phyloP scores from a whole-genome alignment of 2,113 vertebrate species.

The Peromyscus californicus region DNA sequence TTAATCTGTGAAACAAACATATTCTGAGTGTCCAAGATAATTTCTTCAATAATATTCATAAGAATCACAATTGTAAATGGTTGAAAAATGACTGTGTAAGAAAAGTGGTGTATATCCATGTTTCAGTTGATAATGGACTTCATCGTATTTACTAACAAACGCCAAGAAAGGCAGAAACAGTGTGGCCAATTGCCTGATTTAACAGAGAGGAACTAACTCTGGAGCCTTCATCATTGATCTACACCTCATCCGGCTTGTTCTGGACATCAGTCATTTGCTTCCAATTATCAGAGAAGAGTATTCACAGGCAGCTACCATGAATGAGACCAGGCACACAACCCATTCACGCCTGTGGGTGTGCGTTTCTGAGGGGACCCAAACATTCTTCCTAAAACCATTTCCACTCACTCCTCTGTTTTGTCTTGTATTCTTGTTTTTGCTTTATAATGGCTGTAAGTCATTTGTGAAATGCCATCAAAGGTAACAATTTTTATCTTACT shows the following conservation, averaged over 20 bases:
- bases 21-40: neutral
- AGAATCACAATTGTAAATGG: neutral
- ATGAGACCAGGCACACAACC: neutral
- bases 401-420: neutral
- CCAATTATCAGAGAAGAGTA: neutral
- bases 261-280: neutral
- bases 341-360: neutral
- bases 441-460: neutral
- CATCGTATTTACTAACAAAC: neutral
- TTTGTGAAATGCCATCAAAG: neutral
- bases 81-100: neutral
- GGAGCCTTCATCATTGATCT: neutral
- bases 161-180: neutral
- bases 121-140: neutral
- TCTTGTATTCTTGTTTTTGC: neutral
- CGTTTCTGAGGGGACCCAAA: neutral
- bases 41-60: neutral
- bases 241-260: accelerated
- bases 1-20: neutral
- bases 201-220: neutral
- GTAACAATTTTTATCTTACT: slow-evolving; percentile 3
- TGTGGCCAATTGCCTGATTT: neutral
- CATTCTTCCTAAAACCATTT: neutral
- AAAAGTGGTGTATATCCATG: neutral
- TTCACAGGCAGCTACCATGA: neutral